Evolutionary conservation across 2,113 vertebrate genomes (phyloP).

Genomic region (Mesembrinibis cayennensis): DNA sequence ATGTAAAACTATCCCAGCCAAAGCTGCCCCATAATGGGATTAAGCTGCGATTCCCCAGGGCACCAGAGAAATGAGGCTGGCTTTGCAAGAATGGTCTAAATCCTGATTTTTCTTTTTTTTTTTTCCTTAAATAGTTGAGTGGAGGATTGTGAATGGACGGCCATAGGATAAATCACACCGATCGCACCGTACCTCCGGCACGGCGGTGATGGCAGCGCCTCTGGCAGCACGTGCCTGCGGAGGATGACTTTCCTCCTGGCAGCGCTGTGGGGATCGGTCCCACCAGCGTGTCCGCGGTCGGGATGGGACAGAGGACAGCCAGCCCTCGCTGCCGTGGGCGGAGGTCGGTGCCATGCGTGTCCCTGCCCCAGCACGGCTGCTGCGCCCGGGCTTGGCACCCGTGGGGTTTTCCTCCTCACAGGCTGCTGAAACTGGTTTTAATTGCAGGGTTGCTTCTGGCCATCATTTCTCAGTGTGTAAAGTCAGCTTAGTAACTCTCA

Average conservation of each 20-base stretch:
- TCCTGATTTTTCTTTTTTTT: background rate
- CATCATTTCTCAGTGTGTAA: background rate
- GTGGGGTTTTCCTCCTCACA: fast-evolving
- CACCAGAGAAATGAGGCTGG: background rate
- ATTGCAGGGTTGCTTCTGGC: constrained; percentile 17
- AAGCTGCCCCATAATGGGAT: background rate
- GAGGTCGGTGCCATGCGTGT: background rate
- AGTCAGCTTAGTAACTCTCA: background rate
- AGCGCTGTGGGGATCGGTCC: background rate
- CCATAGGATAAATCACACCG: background rate
- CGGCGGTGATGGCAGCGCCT: fast-evolving
- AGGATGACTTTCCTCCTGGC: background rate
- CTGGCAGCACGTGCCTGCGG: fast-evolving
- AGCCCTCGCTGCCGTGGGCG: fast-evolving
- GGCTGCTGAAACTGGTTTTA: constrained; percentile 37
- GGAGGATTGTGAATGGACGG: background rate
- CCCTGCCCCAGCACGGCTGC: background rate
- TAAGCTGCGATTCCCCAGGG: background rate
- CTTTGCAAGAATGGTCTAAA: background rate
- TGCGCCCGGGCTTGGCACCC: background rate
- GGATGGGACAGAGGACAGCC: background rate
- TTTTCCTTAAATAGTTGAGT: background rate
- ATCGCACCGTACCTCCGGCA: fast-evolving
- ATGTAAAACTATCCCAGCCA: background rate
- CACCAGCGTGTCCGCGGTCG: background rate